Conservation (phyloP, 2,113 vertebrate genomes). For the Heterochromis multidens region DNA sequence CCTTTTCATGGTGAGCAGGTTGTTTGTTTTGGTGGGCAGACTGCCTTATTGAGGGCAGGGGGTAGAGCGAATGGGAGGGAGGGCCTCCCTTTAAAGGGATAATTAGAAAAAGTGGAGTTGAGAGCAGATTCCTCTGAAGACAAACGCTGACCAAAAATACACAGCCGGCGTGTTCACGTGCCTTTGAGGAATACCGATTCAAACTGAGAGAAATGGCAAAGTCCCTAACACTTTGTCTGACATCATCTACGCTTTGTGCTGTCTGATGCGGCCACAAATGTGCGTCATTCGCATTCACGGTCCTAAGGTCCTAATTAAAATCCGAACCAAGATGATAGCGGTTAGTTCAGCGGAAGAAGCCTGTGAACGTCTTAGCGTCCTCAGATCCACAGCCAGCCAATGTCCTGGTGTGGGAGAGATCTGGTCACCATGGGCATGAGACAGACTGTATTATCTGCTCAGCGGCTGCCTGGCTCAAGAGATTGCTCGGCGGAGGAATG, state of each 20-base stretch:
- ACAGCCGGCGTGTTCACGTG: neutral
- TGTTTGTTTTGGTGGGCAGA: constrained; percentile 52
- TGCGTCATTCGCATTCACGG: neutral
- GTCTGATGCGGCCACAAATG: neutral
- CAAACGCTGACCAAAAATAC: neutral
- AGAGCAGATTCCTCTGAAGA: constrained; percentile 28
- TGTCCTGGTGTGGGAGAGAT: constrained; percentile 42
- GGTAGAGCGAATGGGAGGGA: neutral
- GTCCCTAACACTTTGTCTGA: neutral
- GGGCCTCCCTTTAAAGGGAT: constrained; percentile 35
- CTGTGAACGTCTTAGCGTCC: constrained; percentile 16
- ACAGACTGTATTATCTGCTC: constrained; percentile 59
- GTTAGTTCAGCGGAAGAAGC: neutral
- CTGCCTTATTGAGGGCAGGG: constrained; percentile 44
- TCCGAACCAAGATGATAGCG: neutral
- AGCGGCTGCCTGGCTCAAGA: constrained; percentile 51
- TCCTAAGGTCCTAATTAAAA: constrained; percentile 8
- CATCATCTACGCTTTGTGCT: neutral
- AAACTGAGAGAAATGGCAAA: neutral
- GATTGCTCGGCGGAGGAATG: constrained; percentile 24
- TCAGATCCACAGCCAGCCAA: constrained; percentile 25
- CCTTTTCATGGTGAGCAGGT: constrained; percentile 3
- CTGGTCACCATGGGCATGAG: constrained; percentile 64
- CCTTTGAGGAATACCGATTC: neutral
- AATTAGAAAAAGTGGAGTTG: constrained; percentile 42